A percentile compares a stretch with the other conserved stretches of the same genome.
Evolutionary conservation across 2,113 vertebrate species (phyloP).

Genomic region (Petaurus breviceps): DNA sequence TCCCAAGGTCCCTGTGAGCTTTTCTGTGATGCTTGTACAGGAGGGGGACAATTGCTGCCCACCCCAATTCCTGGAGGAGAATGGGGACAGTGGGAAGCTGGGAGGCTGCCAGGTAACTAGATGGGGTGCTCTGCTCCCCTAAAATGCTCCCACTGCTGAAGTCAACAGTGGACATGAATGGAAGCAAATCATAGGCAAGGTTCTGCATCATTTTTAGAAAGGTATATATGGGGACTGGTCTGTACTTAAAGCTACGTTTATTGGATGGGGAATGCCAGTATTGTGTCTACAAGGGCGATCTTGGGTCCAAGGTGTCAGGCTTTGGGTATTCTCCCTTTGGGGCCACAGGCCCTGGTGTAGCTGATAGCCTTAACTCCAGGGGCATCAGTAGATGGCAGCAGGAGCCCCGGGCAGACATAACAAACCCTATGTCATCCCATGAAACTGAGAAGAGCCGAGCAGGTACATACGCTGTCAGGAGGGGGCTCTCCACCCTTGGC

Average conservation of each 20-base stretch:
- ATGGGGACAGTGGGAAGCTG: too few species aligned
- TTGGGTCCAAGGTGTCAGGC: not conserved
- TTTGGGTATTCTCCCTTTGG: not conserved
- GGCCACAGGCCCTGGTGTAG: not conserved
- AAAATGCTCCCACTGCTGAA: too few species aligned
- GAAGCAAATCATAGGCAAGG: too few species aligned
- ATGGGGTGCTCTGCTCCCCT: too few species aligned
- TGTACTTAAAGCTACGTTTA: not conserved
- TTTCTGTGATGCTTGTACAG: too few species aligned
- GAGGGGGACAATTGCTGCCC: too few species aligned
- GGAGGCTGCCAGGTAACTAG: too few species aligned
- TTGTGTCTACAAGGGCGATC: not conserved
- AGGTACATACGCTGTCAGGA: slow-evolving; percentile 37
- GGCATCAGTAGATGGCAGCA: not conserved
- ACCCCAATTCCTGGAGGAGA: too few species aligned
- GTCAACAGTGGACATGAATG: too few species aligned
- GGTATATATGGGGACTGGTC: too few species aligned
- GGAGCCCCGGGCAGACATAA: not conserved
- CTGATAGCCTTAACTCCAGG: not conserved
- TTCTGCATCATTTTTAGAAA: too few species aligned
- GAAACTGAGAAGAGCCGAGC: not conserved
- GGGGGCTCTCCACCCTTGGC: slow-evolving; percentile 18
- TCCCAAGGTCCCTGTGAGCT: too few species aligned
- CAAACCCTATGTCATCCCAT: not conserved
- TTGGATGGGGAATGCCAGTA: not conserved